Evolutionary conservation across 2,888 invertebrate genomes (phyloP).

Genomic region (Zhuqinia jingwanae): DNA sequence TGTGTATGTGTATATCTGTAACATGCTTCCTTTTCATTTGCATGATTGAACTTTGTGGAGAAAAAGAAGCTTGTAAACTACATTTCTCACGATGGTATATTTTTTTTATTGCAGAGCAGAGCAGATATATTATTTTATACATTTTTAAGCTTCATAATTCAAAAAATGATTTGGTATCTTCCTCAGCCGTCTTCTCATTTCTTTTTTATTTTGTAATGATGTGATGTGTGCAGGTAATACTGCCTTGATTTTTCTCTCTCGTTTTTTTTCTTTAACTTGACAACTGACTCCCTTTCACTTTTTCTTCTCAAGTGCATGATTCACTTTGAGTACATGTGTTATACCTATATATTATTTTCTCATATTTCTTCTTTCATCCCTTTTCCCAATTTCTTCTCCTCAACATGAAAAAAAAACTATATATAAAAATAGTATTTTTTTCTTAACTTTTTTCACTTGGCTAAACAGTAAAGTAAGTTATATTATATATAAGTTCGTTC

Average conservation of each 20-base stretch:
- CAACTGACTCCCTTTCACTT: constrained; percentile 6
- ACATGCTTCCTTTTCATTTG: constrained; percentile 3
- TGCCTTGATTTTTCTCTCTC: background rate
- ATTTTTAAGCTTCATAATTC: background rate
- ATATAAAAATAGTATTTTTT: too few relatives aligned
- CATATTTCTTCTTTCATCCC: background rate
- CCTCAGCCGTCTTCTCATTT: background rate
- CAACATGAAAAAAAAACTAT: background rate
- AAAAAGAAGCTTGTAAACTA: background rate
- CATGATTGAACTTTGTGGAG: background rate
- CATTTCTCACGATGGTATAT: background rate
- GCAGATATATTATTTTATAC: background rate
- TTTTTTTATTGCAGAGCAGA: too few relatives aligned
- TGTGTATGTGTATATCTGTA: too few relatives aligned
- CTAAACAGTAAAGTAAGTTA: too few relatives aligned
- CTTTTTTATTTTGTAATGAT: background rate
- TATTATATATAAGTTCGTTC: constrained; percentile 9
- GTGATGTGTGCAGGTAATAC: background rate
- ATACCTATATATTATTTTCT: too few relatives aligned
- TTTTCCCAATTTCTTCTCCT: background rate
- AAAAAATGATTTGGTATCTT: background rate
- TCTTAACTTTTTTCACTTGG: background rate
- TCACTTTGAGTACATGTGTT: too few relatives aligned
- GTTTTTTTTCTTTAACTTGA: too few relatives aligned
- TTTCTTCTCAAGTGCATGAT: background rate